These are phyloP conservation scores for Axis porcinus DNA, from an alignment of 2,113 vertebrate genomes.

Conservation along the genomic window DNA sequence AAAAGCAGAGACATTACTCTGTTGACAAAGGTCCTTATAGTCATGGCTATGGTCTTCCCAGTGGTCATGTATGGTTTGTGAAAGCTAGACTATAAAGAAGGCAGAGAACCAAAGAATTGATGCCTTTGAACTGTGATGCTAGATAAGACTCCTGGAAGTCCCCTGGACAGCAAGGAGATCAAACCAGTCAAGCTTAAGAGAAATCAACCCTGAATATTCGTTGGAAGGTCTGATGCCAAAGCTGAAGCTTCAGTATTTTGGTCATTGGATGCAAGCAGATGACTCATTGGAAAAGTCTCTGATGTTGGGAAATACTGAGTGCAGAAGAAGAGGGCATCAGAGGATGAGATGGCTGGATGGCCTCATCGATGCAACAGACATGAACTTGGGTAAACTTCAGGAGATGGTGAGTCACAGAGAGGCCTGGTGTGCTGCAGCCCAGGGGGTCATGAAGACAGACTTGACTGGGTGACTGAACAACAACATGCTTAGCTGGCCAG, in stretches of 20 bases:
- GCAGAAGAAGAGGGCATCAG: background rate
- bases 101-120: background rate
- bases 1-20: background rate
- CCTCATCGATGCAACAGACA: background rate
- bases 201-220: background rate
- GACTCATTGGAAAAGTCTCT: background rate
- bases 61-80: background rate
- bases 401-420: background rate
- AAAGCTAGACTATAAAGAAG: background rate
- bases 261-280: rapidly evolving
- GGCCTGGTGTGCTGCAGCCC: background rate
- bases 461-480: background rate
- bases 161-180: background rate
- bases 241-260: background rate
- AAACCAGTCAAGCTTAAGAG: background rate
- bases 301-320: background rate
- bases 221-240: background rate
- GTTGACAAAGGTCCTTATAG: background rate
- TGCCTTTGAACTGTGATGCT: background rate
- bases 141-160: background rate
- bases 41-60: background rate
- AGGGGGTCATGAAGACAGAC: background rate
- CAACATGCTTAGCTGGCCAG: background rate
- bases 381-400: background rate
- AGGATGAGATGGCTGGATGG: background rate